Evolutionary conservation across 2,888 invertebrate species (phyloP).

Genomic region (Phyllotreta cruciferae): DNA sequence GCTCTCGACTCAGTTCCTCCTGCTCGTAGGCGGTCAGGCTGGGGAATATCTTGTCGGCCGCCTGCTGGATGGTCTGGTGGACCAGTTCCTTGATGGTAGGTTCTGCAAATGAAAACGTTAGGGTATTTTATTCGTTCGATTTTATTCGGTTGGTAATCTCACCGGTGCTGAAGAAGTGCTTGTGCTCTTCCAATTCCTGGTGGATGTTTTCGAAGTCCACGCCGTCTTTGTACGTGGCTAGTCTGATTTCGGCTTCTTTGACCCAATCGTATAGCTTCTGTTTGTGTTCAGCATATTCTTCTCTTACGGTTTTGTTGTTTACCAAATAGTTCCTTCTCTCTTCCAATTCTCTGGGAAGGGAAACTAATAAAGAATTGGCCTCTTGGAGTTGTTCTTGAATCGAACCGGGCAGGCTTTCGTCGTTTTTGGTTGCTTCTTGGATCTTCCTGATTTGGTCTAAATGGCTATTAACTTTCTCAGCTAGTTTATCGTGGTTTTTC

Average conservation of each 20-base stretch:
- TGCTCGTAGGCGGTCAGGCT: conserved; percentile 82
- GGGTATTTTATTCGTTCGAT: not conserved
- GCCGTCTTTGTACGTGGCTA: conserved; percentile 81
- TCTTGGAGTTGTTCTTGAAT: conserved; percentile 85
- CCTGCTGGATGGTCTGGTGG: conserved; percentile 80
- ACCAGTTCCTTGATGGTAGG: conserved; percentile 79
- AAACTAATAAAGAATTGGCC: conserved; percentile 78
- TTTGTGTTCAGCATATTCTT: conserved; percentile 78
- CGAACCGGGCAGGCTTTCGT: conserved; percentile 81
- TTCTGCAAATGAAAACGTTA: conserved; percentile 62
- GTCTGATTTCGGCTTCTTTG: conserved; percentile 78
- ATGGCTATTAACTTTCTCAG: conserved; percentile 72
- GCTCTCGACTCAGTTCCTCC: conserved; percentile 81
- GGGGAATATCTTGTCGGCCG: conserved; percentile 88
- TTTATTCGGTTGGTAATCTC: not conserved
- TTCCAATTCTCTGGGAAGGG: conserved; percentile 80
- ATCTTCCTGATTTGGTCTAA: conserved; percentile 69
- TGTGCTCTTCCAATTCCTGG: conserved; percentile 85
- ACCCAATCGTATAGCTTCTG: conserved; percentile 85
- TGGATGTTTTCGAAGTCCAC: conserved; percentile 88
- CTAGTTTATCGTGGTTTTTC: conserved; percentile 75
- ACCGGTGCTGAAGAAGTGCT: conserved; percentile 76
- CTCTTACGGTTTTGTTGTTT: conserved; percentile 76
- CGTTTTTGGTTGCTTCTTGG: conserved; percentile 74
- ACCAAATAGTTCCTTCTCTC: conserved; percentile 82